A percentile compares a stretch with the other conserved stretches of the same genome.
Conservation (phyloP, 2,113 vertebrate genomes). For the Genyomyrus donnyi region DNA sequence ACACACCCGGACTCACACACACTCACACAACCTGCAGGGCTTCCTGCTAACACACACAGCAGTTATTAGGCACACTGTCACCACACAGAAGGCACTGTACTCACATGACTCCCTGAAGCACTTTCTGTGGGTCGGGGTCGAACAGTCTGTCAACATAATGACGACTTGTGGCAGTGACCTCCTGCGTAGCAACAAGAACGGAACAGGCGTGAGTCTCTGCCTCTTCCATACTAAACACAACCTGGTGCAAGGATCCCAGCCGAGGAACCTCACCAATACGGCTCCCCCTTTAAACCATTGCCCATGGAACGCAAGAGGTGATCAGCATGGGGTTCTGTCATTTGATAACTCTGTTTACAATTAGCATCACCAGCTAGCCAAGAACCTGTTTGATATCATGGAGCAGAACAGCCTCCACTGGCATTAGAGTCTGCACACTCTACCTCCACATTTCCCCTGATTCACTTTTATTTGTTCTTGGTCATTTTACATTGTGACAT, state of each 20-base stretch:
- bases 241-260: background rate
- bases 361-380: slow-evolving; percentile 27
- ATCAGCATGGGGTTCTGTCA: slow-evolving; percentile 23
- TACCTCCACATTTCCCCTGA: background rate
- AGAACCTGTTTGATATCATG: slow-evolving; percentile 17
- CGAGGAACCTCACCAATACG: background rate
- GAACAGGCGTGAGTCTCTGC: slow-evolving; percentile 6
- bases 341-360: slow-evolving; percentile 36
- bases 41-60: background rate
- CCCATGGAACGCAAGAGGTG: background rate
- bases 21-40: background rate
- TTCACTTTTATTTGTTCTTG: background rate
- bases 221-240: background rate
- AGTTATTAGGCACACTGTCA: slow-evolving; percentile 41
- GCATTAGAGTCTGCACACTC: background rate
- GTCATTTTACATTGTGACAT: background rate
- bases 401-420: background rate
- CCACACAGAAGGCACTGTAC: slow-evolving; percentile 45
- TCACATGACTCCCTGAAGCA: slow-evolving; percentile 99
- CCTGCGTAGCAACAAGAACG: slow-evolving; percentile 64
- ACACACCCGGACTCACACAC: background rate
- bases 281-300: background rate
- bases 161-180: slow-evolving; percentile 96
- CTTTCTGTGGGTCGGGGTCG: slow-evolving; percentile 96
- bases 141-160: slow-evolving; percentile 98